Evolutionary conservation across 2,797 vertebrate species (phyloP).

Genomic region (Pteronotus mesoamericanus): DNA sequence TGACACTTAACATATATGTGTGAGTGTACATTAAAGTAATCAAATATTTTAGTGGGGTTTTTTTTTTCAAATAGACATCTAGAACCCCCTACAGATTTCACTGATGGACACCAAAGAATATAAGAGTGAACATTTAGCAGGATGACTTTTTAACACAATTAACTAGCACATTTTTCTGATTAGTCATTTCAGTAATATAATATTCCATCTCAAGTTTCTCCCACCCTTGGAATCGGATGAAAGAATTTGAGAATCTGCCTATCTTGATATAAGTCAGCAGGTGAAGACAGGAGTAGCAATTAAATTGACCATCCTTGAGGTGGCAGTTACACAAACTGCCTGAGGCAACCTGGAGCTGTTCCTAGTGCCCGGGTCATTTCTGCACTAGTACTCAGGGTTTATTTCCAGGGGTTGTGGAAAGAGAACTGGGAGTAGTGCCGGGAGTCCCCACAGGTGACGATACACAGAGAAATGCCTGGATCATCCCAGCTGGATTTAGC

Average conservation of each 20-base stretch:
- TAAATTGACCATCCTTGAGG: background rate
- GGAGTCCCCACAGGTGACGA: background rate
- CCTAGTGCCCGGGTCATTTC: background rate
- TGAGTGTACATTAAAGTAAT: background rate
- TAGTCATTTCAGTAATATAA: background rate
- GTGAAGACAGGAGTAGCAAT: background rate
- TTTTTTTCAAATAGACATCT: background rate
- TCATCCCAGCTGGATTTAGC: background rate
- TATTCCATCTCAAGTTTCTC: background rate
- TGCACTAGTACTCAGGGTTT: background rate
- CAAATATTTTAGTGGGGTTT: background rate
- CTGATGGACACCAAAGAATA: background rate
- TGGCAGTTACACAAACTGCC: background rate
- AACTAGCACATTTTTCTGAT: background rate
- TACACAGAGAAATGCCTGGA: background rate
- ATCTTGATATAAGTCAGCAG: background rate
- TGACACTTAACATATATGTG: background rate
- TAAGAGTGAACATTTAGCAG: background rate
- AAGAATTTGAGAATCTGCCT: background rate
- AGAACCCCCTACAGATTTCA: background rate
- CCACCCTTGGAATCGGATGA: background rate
- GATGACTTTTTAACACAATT: background rate
- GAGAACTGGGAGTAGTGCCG: background rate
- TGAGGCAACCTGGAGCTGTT: background rate
- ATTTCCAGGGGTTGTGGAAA: background rate